Percentiles rank a stretch among this genome's conserved stretches.
phyloP scores from a whole-genome alignment of 2,113 vertebrate genomes.

The Passer domesticus region DNA sequence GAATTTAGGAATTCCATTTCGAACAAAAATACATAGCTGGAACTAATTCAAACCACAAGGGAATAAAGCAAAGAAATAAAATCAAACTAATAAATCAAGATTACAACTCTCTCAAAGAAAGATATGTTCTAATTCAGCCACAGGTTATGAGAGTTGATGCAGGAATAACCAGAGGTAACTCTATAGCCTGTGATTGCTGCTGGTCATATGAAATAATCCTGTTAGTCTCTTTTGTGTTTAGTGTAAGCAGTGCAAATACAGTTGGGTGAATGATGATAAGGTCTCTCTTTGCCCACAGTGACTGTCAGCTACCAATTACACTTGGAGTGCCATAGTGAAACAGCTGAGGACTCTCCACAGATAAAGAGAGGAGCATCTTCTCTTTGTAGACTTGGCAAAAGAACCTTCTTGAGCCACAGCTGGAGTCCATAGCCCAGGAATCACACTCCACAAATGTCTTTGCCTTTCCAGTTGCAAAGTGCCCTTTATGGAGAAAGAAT shows the following conservation, averaged over 20 bases:
- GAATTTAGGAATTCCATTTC: slow-evolving; percentile 41
- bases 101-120: slow-evolving; percentile 1
- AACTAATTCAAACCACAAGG: slow-evolving; percentile 40
- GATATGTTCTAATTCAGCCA: not conserved
- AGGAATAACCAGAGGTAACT: not conserved
- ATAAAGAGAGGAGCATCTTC: not conserved
- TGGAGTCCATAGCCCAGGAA: not conserved
- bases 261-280: not conserved
- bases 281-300: not conserved
- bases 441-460: not conserved
- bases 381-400: not conserved
- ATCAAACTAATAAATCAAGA: slow-evolving; percentile 45
- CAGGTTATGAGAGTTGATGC: not conserved
- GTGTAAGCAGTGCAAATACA: not conserved
- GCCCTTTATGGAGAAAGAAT: not conserved
- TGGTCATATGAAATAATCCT: not conserved
- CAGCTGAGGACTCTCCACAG: not conserved
- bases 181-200: not conserved
- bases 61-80: slow-evolving; percentile 32
- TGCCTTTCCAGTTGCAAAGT: not conserved
- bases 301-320: not conserved
- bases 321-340: not conserved
- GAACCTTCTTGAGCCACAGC: not conserved
- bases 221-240: not conserved
- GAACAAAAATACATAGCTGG: slow-evolving; percentile 32